phyloP scores from a whole-genome alignment of 1,140 invertebrate species.

The Trichoplusia ni region DNA sequence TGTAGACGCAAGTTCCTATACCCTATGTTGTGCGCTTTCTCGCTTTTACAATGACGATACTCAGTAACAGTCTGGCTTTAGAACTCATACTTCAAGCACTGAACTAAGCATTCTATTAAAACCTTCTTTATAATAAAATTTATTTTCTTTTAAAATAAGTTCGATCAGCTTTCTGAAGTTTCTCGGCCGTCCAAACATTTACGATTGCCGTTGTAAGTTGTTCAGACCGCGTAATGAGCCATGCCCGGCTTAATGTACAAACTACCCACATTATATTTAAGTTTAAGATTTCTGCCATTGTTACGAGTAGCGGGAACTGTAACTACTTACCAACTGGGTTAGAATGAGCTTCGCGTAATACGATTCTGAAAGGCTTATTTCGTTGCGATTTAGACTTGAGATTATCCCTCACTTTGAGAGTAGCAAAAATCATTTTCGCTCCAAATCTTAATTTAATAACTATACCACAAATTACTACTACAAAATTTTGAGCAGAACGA shows the following conservation, averaged over 20 bases:
- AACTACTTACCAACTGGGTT: conserved; percentile 24
- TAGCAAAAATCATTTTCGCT: too few species aligned
- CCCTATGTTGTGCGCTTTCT: too few species aligned
- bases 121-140: too few species aligned
- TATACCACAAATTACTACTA: too few species aligned
- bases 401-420: background rate
- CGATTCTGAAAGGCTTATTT: conserved; percentile 16
- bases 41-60: too few species aligned
- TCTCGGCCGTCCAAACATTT: conserved; percentile 30
- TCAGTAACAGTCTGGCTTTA: too few species aligned
- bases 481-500: too few species aligned
- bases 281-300: conserved; percentile 29
- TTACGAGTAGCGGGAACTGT: background rate
- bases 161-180: background rate
- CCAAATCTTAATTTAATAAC: too few species aligned
- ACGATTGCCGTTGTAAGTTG: conserved; percentile 31
- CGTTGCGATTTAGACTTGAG: background rate
- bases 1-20: too few species aligned
- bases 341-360: conserved; percentile 12
- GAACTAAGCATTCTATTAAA: too few species aligned
- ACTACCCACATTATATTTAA: conserved; percentile 41
- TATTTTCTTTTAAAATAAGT: too few species aligned
- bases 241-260: conserved; percentile 20
- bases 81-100: too few species aligned
- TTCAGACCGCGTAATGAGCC: conserved; percentile 26